A percentile compares a stretch with the other conserved stretches of the same genome.
phyloP scores from a whole-genome alignment of 2,797 vertebrate genomes.

The Neosalanx taihuensis region DNA sequence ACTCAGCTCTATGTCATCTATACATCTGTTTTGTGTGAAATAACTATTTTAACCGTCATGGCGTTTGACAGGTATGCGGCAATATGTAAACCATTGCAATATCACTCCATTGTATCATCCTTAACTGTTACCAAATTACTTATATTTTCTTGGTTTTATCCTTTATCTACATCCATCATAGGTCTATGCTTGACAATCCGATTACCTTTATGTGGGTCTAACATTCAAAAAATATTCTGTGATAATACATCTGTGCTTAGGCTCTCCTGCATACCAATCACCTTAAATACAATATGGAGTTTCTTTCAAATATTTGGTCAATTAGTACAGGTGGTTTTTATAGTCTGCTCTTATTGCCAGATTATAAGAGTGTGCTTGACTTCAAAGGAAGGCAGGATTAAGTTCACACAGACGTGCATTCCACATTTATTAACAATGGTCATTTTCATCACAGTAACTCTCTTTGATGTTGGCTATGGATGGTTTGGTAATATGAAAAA shows the following conservation, averaged over 20 bases:
- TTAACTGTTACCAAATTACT: constrained; percentile 20
- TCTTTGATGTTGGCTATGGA: constrained; percentile 30
- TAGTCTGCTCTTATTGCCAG: constrained; percentile 34
- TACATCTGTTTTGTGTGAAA: constrained; percentile 35
- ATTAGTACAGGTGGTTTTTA: constrained; percentile 15
- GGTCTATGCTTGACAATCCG: constrained; percentile 14
- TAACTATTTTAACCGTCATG: constrained; percentile 36
- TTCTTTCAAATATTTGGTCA: constrained; percentile 19
- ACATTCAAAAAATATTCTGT: constrained; percentile 41
- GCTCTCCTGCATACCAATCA: constrained; percentile 23
- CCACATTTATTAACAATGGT: constrained; percentile 40
- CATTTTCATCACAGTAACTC: constrained; percentile 19
- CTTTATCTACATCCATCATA: constrained; percentile 2
- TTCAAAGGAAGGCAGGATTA: constrained; percentile 19
- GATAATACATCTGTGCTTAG: constrained; percentile 40
- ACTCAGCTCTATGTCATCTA: constrained; percentile 26
- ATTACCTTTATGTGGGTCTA: constrained; percentile 27
- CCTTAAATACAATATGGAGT: constrained; percentile 24
- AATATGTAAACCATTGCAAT: constrained; percentile 26
- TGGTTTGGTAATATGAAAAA: no score
- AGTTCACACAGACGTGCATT: constrained; percentile 34
- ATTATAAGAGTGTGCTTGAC: constrained; percentile 28
- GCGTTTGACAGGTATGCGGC: constrained; percentile 34
- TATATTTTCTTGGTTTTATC: constrained; percentile 24
- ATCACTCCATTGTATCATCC: constrained; percentile 23